Base-by-base conservation (phyloP, 2,113 vertebrate species). In the Stictonetta naevosa region DNA sequence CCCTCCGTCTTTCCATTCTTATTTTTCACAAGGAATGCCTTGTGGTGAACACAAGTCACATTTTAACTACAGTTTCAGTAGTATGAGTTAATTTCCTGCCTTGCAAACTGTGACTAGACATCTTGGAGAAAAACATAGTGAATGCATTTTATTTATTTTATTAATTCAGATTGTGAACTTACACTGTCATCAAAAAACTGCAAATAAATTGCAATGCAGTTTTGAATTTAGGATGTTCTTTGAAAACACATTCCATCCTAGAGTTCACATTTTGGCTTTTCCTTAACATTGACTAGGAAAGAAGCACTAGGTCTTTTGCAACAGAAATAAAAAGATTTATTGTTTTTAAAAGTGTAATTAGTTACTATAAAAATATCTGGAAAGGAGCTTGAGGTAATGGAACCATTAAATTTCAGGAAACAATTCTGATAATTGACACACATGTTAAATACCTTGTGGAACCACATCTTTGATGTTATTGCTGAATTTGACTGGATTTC, bases 371-470 rank as follows among this genome's bases (percentile, higher is more conserved):
- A 93, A 95, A 87, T 38, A 73, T 59, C 83, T 60, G 53, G n/a
- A 96, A 95, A 96, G 8, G 15, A 84, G 13, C 36, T 86, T 69
- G 56, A 72, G 55, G 29, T 33, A 92, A 46, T 18, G 75, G 38
- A 72, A 77, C 15, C 12, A 92, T 52, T 95, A 94, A 59, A 93
- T 86, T 95, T 74, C 85, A 92, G 83, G 76, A 86, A 93, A 94
- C 6, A 18, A 88, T 94, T 90, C 50, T 46, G 73, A 36, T 58
- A 96, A 83, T 93, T 94, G 91, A 53, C 84, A 96, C 33, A 85
- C 78, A 91, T 33, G 44, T 97, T 97, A 95, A 97, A 75, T 91
- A 94, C 42, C 72, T 96, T 96, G 83, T 94, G 71, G 56, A 96
- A 76, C 67, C 42, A 64, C 16, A 85, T 31, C 60, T 90, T 93